A percentile compares a stretch with the other conserved stretches of the same genome.
Conservation (phyloP, 2,797 vertebrate species). For the Onychomys torridus region DNA sequence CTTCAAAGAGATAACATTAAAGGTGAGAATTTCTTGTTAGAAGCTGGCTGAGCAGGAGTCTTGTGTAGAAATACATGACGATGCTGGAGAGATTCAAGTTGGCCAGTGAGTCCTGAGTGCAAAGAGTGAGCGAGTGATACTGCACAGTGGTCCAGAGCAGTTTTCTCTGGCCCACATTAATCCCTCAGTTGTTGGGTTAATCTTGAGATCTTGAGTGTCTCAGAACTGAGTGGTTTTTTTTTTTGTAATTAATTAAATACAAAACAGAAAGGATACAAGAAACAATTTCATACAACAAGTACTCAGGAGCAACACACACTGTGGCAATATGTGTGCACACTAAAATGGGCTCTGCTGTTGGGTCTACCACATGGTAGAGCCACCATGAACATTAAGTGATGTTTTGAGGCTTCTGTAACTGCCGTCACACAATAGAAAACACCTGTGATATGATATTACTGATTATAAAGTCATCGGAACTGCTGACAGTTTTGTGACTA, state of each 20-base stretch:
- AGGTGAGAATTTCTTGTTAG: not conserved
- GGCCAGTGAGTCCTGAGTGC: not conserved
- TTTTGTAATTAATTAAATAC: not conserved
- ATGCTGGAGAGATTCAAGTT: not conserved
- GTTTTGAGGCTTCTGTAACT: not conserved
- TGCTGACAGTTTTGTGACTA: not conserved
- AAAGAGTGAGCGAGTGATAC: not conserved
- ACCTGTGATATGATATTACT: constrained; percentile 22
- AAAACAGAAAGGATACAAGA: not conserved
- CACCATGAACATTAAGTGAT: not conserved
- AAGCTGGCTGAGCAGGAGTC: not conserved
- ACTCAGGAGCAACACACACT: not conserved
- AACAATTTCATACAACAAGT: not conserved
- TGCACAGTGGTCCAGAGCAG: not conserved
- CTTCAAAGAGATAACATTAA: not conserved
- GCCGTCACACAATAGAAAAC: not conserved
- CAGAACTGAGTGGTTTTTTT: not conserved
- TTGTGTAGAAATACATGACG: not conserved
- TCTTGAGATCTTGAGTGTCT: not conserved
- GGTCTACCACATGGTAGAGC: not conserved
- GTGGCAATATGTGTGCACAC: not conserved
- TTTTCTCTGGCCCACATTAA: not conserved
- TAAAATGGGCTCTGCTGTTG: not conserved
- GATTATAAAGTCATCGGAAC: not conserved
- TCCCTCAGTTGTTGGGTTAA: not conserved